These are phyloP conservation scores for Drosophila kepulauana DNA, from an alignment of 1,140 invertebrate species.

Conservation along the genomic window DNA sequence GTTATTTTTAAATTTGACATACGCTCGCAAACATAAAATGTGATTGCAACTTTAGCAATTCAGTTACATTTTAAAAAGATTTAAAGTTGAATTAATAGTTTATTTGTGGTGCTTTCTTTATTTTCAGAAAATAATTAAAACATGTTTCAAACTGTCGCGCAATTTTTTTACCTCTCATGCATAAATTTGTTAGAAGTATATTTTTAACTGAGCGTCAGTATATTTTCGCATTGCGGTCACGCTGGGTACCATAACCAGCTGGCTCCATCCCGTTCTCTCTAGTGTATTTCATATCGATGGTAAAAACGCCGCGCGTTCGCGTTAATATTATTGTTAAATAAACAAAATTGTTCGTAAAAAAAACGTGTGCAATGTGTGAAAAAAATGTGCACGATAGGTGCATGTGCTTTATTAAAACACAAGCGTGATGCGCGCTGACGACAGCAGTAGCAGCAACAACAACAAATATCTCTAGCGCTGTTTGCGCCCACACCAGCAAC, in stretches of 20 bases:
- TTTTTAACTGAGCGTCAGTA: background rate
- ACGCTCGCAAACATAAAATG: no score
- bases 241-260: conserved; percentile 38
- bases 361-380: conserved; percentile 30
- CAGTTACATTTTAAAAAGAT: no score
- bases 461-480: conserved; percentile 30
- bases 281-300: conserved; percentile 40
- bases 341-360: conserved; percentile 34
- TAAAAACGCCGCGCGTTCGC: conserved; percentile 45
- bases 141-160: background rate
- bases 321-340: conserved; percentile 51
- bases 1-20: background rate
- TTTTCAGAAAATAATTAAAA: no score
- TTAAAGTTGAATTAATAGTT: no score
- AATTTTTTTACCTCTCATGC: background rate
- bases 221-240: conserved; percentile 11
- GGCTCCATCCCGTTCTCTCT: conserved; percentile 37
- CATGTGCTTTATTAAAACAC: conserved; percentile 15
- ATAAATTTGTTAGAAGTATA: background rate
- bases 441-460: conserved; percentile 16
- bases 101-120: no score
- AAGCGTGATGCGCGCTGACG: conserved; percentile 21
- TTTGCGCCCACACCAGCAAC: conserved; percentile 38
- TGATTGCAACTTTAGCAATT: no score
- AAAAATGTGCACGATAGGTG: conserved; percentile 19